Base-by-base conservation (phyloP, 2,797 vertebrate species). In the Tadarida brasiliensis region DNA sequence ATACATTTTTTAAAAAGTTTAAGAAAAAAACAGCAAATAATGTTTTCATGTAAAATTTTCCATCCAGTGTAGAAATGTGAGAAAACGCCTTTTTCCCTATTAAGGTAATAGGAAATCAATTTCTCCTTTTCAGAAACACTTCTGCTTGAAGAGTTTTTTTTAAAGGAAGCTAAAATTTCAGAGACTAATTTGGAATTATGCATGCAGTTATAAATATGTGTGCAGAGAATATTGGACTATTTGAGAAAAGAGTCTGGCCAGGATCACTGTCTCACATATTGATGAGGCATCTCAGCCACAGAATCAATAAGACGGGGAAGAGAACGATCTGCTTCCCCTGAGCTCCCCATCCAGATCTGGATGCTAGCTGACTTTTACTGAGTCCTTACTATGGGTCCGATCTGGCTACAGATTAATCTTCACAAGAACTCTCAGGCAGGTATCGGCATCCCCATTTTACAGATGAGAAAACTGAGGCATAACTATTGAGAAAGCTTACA, bases 101-200 rank as follows among this genome's bases (percentile, higher is more conserved):
- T 80, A 90, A 94, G 74, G 84, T 33, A 92, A 80, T 4, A 71
- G 65, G 59, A 92, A 78, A 86, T n/a, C 4, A 16, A 51, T 78
- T 89, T 90, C 51, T 94, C 73, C 61, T 87, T 73, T 87, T 90
- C 71, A 94, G 82, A 90, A 90, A 86, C 3, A 5, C 11, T 87
- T 82, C 47, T 80, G 59, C 39, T 88, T 76, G 78, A 81, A 63
- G 67, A 57, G 24, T 7, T 7, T 44, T 44, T 67, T 63, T 35
- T 33, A 28, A 68, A 80, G 22, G 65, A 90, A 82, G 68, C 24
- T 94, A 74, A 80, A 35, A 73, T 87, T 96, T 76, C 68, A 95
- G 78, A 85, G 49, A 63, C 67, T 68, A 51, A 89, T 47, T 81
- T 63, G 51, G 51, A 95, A 91, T 82, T 61, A 91, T 4, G 5